phyloP scores from a whole-genome alignment of 1,140 invertebrate species.

The Trichomalopsis sarcophagae region DNA sequence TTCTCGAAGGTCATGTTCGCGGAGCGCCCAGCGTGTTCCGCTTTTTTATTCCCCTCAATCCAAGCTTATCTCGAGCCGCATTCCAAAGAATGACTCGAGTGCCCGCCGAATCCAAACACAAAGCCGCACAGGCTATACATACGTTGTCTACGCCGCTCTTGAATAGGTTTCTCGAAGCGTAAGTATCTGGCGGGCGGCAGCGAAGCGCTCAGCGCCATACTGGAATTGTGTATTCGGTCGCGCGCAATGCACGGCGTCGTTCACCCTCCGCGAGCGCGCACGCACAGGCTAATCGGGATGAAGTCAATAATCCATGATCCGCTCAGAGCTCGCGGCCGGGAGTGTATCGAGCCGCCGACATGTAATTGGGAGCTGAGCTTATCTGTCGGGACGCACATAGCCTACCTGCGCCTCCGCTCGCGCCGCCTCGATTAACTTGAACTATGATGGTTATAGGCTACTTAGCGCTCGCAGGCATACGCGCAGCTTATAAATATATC shows the following conservation, averaged over 20 bases:
- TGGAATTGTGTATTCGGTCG: constrained; percentile 38
- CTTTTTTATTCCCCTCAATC: background rate
- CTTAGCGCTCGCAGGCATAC: constrained; percentile 44
- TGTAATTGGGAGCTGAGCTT: constrained; percentile 74
- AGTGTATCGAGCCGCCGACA: constrained; percentile 58
- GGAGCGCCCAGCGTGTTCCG: background rate
- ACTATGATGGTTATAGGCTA: constrained; percentile 23
- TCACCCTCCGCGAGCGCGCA: background rate
- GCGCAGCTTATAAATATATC: constrained; percentile 16
- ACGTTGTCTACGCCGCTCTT: background rate
- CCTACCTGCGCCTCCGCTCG: constrained; percentile 30
- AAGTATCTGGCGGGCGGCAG: constrained; percentile 19
- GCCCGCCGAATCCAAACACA: background rate
- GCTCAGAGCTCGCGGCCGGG: constrained; percentile 59
- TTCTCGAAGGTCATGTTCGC: no score
- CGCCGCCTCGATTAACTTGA: constrained; percentile 48
- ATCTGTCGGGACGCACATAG: constrained; percentile 67
- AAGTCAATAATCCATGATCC: constrained; percentile 73
- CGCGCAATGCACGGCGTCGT: constrained; percentile 14
- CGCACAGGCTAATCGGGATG: constrained; percentile 57
- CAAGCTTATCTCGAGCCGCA: no score
- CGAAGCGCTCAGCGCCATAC: background rate
- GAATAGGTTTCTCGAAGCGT: constrained; percentile 20
- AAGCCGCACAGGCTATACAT: background rate
- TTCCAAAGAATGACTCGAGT: no score